A percentile compares a stretch with the other conserved stretches of the same genome.
phyloP scores from a whole-genome alignment of 2,888 invertebrate species.

The Boloria euphrosyne region DNA sequence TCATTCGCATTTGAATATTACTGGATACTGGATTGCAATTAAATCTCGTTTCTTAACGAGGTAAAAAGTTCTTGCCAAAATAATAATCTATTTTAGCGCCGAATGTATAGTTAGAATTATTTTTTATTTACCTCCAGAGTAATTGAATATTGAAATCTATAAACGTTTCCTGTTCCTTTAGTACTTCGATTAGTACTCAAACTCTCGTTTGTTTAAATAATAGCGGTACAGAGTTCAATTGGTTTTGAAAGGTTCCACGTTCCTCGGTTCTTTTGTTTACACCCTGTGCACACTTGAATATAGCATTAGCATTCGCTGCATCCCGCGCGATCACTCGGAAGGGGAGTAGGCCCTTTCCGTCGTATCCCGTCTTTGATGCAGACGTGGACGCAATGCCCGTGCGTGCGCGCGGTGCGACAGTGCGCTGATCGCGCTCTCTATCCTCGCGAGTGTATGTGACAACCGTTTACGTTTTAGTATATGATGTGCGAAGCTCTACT shows the following conservation, averaged over 20 bases:
- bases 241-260: slow-evolving; percentile 35
- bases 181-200: slow-evolving; percentile 35
- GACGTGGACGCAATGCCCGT: slow-evolving; percentile 72
- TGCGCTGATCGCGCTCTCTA: slow-evolving; percentile 56
- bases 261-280: slow-evolving; percentile 37
- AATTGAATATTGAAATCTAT: slow-evolving; percentile 15
- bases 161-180: slow-evolving; percentile 22
- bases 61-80: slow-evolving; percentile 18
- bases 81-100: slow-evolving; percentile 16
- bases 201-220: slow-evolving; percentile 28
- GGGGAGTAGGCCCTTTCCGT: slow-evolving; percentile 75
- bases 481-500: slow-evolving; percentile 65
- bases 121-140: background rate
- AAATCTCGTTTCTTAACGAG: slow-evolving; percentile 22
- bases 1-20: slow-evolving; percentile 13
- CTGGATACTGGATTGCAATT: slow-evolving; percentile 17
- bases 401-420: slow-evolving; percentile 66
- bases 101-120: slow-evolving; percentile 12
- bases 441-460: slow-evolving; percentile 57
- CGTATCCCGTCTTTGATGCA: slow-evolving; percentile 70
- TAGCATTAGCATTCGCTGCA: slow-evolving; percentile 74
- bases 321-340: slow-evolving; percentile 78
- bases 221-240: slow-evolving; percentile 26
- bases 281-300: slow-evolving; percentile 42
- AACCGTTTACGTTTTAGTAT: slow-evolving; percentile 69